These are phyloP conservation scores for Anarsia innoxiella DNA, from an alignment of 2,888 invertebrate genomes.

Conservation along the genomic window DNA sequence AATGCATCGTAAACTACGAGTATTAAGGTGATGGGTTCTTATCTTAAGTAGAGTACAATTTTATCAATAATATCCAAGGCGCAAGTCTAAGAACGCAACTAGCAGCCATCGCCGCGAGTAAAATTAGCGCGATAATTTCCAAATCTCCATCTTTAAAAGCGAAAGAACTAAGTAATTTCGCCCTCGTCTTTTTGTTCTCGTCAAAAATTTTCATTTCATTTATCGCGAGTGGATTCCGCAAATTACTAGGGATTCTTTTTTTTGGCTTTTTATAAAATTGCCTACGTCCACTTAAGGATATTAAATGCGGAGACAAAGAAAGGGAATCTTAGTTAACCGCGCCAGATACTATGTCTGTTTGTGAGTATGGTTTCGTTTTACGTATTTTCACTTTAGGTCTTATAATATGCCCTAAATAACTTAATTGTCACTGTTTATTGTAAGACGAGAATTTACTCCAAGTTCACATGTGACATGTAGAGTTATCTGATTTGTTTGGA, in stretches of 20 bases:
- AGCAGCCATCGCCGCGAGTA: background rate
- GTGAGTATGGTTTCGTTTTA: too few relatives aligned
- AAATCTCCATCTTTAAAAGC: conserved; percentile 29
- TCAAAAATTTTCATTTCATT: conserved; percentile 65
- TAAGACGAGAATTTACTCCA: too few relatives aligned
- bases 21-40: too few relatives aligned
- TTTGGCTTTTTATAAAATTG: conserved; percentile 64
- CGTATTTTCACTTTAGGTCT: too few relatives aligned
- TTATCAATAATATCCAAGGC: too few relatives aligned
- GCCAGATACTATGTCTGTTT: too few relatives aligned
- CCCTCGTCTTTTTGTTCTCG: conserved; percentile 41
- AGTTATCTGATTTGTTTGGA: too few relatives aligned
- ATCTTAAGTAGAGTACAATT: too few relatives aligned
- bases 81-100: conserved; percentile 9
- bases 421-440: too few relatives aligned
- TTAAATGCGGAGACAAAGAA: conserved; percentile 58
- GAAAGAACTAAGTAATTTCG: conserved; percentile 28
- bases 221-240: conserved; percentile 57
- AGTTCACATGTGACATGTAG: too few relatives aligned
- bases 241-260: conserved; percentile 53
- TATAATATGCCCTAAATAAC: too few relatives aligned
- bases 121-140: conserved; percentile 31
- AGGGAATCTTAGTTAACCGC: conserved; percentile 45
- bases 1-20: too few relatives aligned
- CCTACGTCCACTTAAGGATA: conserved; percentile 67